Conservation (phyloP, 2,888 invertebrate genomes). For the Fabriciana adippe region DNA sequence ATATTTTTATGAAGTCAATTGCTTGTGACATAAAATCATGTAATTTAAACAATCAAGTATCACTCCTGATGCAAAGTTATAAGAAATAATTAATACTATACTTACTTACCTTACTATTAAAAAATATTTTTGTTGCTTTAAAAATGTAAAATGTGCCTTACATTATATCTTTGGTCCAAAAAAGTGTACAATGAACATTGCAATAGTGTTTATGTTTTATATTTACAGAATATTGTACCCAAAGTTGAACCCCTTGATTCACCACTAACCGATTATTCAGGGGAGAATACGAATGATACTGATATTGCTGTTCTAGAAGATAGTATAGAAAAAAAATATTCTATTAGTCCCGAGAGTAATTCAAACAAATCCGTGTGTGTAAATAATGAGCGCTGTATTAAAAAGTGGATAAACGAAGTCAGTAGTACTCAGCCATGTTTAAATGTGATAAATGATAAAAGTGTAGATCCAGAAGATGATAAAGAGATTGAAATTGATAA, state of each 20-base stretch:
- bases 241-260: constrained; percentile 73
- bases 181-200: too few relatives aligned
- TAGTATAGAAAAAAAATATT: constrained; percentile 59
- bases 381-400: constrained; percentile 54
- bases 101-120: too few relatives aligned
- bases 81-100: too few relatives aligned
- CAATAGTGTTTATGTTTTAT: constrained; percentile 9
- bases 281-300: constrained; percentile 70
- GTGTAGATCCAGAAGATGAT: constrained; percentile 56
- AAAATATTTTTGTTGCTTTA: too few relatives aligned
- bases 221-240: constrained; percentile 65
- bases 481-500: constrained; percentile 75
- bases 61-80: too few relatives aligned
- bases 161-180: too few relatives aligned
- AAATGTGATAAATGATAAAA: constrained; percentile 57
- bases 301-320: constrained; percentile 70
- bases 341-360: constrained; percentile 52
- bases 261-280: constrained; percentile 69
- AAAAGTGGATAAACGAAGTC: constrained; percentile 73
- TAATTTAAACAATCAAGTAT: too few relatives aligned
- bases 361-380: constrained; percentile 53
- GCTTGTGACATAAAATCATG: too few relatives aligned
- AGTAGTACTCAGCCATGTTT: constrained; percentile 74
- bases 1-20: neutral
- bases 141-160: too few relatives aligned